Conservation (phyloP, 2,888 invertebrate genomes). For the Falcaria lacertinaria region DNA sequence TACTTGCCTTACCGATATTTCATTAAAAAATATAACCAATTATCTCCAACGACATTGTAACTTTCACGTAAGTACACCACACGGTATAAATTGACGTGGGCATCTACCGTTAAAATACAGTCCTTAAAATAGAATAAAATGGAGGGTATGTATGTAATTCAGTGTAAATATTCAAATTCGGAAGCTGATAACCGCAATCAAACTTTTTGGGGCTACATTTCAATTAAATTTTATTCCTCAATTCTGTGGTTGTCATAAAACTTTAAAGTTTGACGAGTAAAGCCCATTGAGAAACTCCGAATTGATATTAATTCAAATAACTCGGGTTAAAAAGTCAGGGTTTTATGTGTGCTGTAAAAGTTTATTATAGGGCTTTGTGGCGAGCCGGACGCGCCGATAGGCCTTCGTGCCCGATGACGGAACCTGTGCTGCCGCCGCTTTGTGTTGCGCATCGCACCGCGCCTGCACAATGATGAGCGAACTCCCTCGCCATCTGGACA, state of each 20-base stretch:
- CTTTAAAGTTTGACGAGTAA: slow-evolving; percentile 78
- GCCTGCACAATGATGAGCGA: slow-evolving; percentile 28
- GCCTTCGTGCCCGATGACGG: slow-evolving; percentile 54
- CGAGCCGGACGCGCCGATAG: slow-evolving; percentile 74
- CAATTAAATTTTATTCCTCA: slow-evolving; percentile 79
- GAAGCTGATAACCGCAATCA: slow-evolving; percentile 78
- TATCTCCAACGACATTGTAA: no score
- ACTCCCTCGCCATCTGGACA: neutral
- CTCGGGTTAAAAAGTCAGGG: slow-evolving; percentile 79
- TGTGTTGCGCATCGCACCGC: slow-evolving; percentile 19
- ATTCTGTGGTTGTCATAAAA: slow-evolving; percentile 76
- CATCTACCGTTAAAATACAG: neutral
- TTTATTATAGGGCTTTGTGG: slow-evolving; percentile 79
- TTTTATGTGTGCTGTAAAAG: slow-evolving; percentile 78
- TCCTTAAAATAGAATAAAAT: no score
- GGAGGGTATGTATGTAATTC: slow-evolving; percentile 40
- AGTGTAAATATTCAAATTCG: slow-evolving; percentile 79
- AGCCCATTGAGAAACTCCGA: slow-evolving; percentile 79
- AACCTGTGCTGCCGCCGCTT: slow-evolving; percentile 41
- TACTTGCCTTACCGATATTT: no score
- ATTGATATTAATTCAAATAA: slow-evolving; percentile 81
- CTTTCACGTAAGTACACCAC: no score
- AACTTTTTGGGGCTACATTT: slow-evolving; percentile 73
- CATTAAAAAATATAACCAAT: no score
- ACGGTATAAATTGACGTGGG: neutral